Evolutionary conservation across 2,888 invertebrate species (phyloP).

Genomic region (Sinopyrophorus schimmeli): DNA sequence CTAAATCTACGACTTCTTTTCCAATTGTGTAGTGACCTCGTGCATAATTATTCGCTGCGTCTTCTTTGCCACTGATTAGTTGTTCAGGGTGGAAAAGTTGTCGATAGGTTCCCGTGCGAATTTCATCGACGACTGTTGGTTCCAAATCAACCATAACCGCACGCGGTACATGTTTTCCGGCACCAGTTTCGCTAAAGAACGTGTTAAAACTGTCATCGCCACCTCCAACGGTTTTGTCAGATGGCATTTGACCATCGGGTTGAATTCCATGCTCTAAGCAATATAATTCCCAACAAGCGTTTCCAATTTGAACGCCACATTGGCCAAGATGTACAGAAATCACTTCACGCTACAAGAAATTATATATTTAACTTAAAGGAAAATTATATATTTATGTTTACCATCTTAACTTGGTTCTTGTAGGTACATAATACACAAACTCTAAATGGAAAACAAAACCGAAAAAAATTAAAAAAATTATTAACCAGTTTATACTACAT

Average conservation of each 20-base stretch:
- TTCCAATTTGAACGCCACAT: constrained; percentile 54
- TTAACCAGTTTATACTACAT: no score
- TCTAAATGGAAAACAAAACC: no score
- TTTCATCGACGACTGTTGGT: constrained; percentile 64
- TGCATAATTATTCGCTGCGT: constrained; percentile 85
- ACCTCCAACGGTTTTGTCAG: constrained; percentile 54
- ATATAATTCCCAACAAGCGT: constrained; percentile 53
- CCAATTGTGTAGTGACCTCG: constrained; percentile 81
- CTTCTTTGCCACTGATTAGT: constrained; percentile 84
- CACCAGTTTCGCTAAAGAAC: constrained; percentile 53
- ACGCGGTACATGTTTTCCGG: constrained; percentile 65
- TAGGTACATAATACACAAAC: no score
- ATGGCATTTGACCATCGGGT: constrained; percentile 57
- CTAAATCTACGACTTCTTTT: constrained; percentile 70
- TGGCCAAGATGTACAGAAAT: constrained; percentile 66
- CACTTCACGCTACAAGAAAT: constrained; percentile 62
- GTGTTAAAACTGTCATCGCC: constrained; percentile 50
- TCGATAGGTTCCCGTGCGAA: constrained; percentile 73
- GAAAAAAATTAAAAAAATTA: no score
- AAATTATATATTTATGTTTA: no score
- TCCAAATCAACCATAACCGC: constrained; percentile 70
- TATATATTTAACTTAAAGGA: no score
- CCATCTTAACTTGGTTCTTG: no score
- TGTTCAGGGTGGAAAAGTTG: constrained; percentile 90
- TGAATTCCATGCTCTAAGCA: constrained; percentile 54